Base-by-base conservation (phyloP, 2,797 vertebrate species). In the Eidolon dupreanum region DNA sequence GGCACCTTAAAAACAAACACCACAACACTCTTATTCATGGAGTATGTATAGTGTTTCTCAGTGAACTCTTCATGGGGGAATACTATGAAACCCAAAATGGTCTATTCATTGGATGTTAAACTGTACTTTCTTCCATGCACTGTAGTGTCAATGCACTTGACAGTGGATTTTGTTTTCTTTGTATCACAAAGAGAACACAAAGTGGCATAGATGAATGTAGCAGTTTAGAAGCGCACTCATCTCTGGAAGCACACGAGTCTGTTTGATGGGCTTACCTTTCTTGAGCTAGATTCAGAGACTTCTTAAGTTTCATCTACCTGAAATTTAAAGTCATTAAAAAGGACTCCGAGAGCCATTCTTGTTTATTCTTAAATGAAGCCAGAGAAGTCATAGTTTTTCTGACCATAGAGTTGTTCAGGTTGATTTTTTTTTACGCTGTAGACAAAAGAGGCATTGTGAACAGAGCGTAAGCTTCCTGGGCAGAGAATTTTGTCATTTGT, bases 1-100 rank as follows among this genome's bases (percentile, higher is more conserved):
- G 86, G 38, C 59, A 78, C 49, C 71, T 95, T 93, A 71, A 95
- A 96, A 97, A 95, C 82, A 96, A 94, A 94, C 19, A 75, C 41
- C 57, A 65, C 19, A 68, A 9, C 24, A 19, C 9, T 4, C 1
- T 66, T 92, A 0, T 81, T 49, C 8, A 0, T 95, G 41, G 20
- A 3, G 3, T 81, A 41, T 66, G 61, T 36, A 6, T 0, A 28
- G 19, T 86, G 57, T 46, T 93, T 98, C 70, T 63, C 0, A 70
- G 6, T 68, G 66, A 75, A 96, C 36, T 26, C 59, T 77, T 93
- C 33, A 6, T 31, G 75, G 28, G 75, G 66, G 10, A 66, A 51
- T 28, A 36, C 15, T 31, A 0, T 55, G n/a, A 53, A 36, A 90
- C n/a, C 33, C 33, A 15, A 71, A 68, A 81, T 63, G 12, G 61